Conservation (phyloP, 2,113 vertebrate genomes). For the Dicrurus megarhynchus region DNA sequence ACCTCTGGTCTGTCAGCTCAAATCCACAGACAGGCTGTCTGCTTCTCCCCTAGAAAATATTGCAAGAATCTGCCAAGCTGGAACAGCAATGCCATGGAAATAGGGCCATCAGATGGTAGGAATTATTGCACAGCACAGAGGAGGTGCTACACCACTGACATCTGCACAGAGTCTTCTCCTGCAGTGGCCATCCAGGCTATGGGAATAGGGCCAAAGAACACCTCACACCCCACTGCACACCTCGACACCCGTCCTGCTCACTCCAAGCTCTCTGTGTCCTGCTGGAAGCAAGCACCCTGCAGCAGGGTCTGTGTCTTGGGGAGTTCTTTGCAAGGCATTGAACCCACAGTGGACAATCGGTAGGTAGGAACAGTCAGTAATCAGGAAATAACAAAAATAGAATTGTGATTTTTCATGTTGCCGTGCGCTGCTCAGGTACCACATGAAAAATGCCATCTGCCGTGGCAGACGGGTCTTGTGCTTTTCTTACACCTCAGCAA, state of each 20-base stretch:
- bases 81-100: not conserved
- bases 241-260: not conserved
- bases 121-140: not conserved
- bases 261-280: not conserved
- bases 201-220: not conserved
- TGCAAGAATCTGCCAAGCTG: not conserved
- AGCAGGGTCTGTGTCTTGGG: not conserved
- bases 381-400: not conserved
- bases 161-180: not conserved
- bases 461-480: not conserved
- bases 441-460: not conserved
- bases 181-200: not conserved
- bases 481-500: not conserved
- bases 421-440: not conserved
- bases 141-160: not conserved
- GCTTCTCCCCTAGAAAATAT: not conserved
- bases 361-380: not conserved
- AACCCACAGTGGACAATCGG: not conserved
- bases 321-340: not conserved
- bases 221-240: not conserved
- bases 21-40: slow-evolving; percentile 5
- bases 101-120: not conserved
- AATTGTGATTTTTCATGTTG: not conserved
- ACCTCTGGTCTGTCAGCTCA: not conserved
- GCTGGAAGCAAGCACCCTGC: not conserved